Evolutionary conservation across 2,113 vertebrate genomes (phyloP).

Genomic region (Mormyrus iriodes): DNA sequence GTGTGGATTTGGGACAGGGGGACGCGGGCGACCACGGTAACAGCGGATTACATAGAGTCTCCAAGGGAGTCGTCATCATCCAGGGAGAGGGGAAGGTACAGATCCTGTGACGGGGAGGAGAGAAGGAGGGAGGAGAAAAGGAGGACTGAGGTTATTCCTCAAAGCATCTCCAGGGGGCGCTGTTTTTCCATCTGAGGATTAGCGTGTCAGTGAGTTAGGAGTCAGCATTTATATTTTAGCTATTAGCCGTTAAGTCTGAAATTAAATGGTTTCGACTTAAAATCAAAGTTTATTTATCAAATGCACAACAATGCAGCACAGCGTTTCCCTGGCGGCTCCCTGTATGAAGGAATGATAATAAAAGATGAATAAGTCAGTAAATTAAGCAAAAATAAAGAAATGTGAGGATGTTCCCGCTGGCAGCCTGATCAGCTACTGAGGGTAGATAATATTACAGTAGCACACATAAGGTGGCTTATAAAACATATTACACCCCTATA

Average conservation of each 20-base stretch:
- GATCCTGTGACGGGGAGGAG: conserved; percentile 67
- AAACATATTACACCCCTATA: not conserved
- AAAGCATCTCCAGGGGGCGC: not conserved
- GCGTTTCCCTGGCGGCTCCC: not conserved
- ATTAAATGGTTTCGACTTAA: not conserved
- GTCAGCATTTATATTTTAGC: not conserved
- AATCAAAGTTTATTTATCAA: not conserved
- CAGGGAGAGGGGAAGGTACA: conserved; percentile 93
- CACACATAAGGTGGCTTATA: not conserved
- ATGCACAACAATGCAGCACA: not conserved
- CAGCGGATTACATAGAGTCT: conserved; percentile 82
- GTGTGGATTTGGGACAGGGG: not conserved
- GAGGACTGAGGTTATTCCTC: not conserved
- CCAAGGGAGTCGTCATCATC: conserved; percentile 92
- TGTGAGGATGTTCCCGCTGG: not conserved
- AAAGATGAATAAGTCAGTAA: not conserved
- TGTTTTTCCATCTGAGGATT: not conserved
- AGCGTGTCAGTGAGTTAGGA: not conserved
- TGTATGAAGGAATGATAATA: not conserved
- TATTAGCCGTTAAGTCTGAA: not conserved
- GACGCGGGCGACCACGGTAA: conserved; percentile 30
- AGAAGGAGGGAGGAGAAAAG: not conserved
- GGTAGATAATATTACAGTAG: not conserved
- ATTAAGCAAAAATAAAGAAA: not conserved
- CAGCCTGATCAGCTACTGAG: not conserved